These are phyloP conservation scores for Rhynchotus rufescens DNA, from an alignment of 2,797 vertebrate genomes.

Conservation along the genomic window DNA sequence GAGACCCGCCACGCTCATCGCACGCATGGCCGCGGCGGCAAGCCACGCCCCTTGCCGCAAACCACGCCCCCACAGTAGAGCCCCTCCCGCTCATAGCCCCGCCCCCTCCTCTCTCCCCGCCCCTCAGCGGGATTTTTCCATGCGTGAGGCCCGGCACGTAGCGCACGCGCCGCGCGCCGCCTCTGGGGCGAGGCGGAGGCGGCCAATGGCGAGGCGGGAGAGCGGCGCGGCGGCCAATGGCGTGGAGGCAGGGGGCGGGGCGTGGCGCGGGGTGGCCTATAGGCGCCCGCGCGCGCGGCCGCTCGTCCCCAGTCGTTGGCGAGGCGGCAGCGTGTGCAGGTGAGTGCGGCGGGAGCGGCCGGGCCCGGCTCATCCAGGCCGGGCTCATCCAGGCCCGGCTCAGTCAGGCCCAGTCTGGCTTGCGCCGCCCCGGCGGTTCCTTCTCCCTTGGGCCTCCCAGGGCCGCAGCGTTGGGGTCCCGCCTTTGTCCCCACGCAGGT, in stretches of 20 bases:
- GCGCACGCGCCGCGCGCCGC: neutral
- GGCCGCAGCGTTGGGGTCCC: accelerated
- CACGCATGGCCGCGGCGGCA: neutral
- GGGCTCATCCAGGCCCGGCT: too few relatives aligned
- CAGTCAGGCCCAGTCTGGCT: neutral
- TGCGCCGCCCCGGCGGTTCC: neutral
- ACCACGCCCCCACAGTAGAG: too few relatives aligned
- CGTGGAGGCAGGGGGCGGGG: neutral
- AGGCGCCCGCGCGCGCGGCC: accelerated
- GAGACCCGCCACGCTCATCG: neutral
- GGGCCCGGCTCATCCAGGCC: too few relatives aligned
- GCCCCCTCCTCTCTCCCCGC: neutral
- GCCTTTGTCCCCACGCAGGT: too few relatives aligned
- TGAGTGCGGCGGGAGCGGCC: neutral
- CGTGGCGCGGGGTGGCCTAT: conserved; percentile 23
- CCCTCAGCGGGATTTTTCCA: neutral
- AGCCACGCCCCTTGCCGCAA: too few relatives aligned
- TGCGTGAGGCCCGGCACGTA: conserved; percentile 27
- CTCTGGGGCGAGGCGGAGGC: neutral
- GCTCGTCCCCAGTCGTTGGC: neutral
- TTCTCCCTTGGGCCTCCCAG: accelerated
- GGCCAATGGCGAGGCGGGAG: neutral
- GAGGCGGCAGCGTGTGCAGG: neutral
- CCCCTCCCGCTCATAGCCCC: too few relatives aligned
- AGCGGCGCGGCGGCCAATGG: accelerated